phyloP scores from a whole-genome alignment of 2,113 vertebrate species.

The Mastomys coucha region DNA sequence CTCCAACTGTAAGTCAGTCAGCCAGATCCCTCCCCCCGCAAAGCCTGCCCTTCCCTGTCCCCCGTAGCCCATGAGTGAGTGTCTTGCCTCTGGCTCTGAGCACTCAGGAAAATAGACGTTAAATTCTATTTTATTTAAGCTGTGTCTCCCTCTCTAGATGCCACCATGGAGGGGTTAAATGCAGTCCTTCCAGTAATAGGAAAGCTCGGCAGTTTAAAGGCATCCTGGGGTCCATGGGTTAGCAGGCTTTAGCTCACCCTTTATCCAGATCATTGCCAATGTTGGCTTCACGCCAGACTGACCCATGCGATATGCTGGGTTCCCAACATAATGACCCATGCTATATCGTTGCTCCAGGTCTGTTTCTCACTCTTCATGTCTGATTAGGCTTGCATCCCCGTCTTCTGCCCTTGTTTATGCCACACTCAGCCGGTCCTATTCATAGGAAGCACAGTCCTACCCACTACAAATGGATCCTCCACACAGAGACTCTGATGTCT shows the following conservation, averaged over 20 bases:
- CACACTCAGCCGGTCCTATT: conserved; percentile 63
- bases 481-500: neutral
- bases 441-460: conserved; percentile 1
- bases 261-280: neutral
- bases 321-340: conserved; percentile 5
- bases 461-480: conserved; percentile 24
- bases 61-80: neutral
- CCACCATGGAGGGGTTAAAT: neutral
- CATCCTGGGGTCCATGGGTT: too few species aligned
- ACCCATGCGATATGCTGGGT: neutral
- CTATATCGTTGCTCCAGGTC: neutral
- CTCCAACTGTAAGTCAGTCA: neutral
- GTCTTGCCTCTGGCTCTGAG: neutral
- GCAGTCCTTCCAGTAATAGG: neutral
- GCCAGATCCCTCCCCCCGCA: accelerated
- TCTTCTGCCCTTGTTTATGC: conserved; percentile 27
- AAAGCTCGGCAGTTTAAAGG: neutral
- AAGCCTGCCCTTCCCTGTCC: accelerated
- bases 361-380: conserved; percentile 21
- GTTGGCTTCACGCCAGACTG: neutral
- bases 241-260: neutral
- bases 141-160: neutral
- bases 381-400: neutral
- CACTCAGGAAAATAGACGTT: neutral
- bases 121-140: neutral